Conservation (phyloP, 2,888 invertebrate genomes). For the Nymphalis polychloros region DNA sequence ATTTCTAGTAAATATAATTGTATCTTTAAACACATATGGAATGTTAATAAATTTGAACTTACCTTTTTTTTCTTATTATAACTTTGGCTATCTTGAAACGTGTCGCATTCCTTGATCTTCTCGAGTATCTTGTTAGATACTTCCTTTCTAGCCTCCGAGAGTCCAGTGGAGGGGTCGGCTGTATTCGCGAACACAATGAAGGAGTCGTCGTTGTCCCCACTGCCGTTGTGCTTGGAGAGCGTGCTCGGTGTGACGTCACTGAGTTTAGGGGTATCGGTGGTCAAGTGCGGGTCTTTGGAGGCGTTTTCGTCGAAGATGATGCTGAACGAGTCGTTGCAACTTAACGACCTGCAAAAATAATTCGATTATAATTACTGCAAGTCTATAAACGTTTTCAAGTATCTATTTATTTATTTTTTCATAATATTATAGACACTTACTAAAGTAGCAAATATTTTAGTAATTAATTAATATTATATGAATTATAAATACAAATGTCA, state of each 20-base stretch:
- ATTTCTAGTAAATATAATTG: too few relatives aligned
- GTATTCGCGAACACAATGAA: conserved; percentile 66
- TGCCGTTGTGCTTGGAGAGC: conserved; percentile 38
- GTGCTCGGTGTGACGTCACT: conserved; percentile 42
- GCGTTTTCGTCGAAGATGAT: conserved; percentile 70
- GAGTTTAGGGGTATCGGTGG: conserved; percentile 18
- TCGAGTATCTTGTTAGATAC: conserved; percentile 61
- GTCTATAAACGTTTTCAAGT: too few relatives aligned
- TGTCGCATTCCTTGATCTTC: conserved; percentile 60
- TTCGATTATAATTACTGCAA: neutral
- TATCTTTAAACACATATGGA: too few relatives aligned
- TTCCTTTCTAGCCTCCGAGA: conserved; percentile 48
- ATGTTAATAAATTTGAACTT: too few relatives aligned
- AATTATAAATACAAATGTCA: too few relatives aligned
- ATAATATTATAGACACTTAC: too few relatives aligned
- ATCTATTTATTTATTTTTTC: too few relatives aligned
- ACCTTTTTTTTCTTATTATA: conserved; percentile 63
- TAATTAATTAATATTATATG: too few relatives aligned
- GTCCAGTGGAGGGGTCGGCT: conserved; percentile 34
- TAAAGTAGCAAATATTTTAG: too few relatives aligned
- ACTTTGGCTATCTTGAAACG: conserved; percentile 52
- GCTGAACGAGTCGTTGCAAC: conserved; percentile 75
- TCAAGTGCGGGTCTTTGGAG: conserved; percentile 41
- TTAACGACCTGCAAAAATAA: conserved; percentile 58
- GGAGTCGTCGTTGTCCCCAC: conserved; percentile 56